Evolutionary conservation across 2,888 invertebrate species (phyloP).

Genomic region (Callyntrura sp.): DNA sequence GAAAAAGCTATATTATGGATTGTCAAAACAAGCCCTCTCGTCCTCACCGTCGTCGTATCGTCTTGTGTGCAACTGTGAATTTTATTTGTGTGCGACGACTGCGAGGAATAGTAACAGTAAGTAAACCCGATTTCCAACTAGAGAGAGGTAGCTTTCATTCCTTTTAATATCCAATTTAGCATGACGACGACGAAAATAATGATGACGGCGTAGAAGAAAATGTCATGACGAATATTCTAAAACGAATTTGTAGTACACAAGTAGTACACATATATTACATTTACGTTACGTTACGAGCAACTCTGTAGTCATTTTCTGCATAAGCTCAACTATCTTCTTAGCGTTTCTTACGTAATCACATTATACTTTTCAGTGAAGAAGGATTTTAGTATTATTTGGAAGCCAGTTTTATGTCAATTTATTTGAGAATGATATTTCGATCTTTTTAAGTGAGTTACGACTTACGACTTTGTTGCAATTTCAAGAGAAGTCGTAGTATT

Average conservation of each 20-base stretch:
- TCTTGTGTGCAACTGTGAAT: too few species aligned
- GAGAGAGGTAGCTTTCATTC: not conserved
- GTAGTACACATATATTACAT: not conserved
- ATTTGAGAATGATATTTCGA: too few species aligned
- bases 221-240: constrained; percentile 4
- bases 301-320: too few species aligned
- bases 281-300: too few species aligned
- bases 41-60: too few species aligned
- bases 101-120: too few species aligned
- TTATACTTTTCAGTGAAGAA: not conserved
- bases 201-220: not conserved
- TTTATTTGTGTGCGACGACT: too few species aligned
- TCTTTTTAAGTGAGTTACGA: too few species aligned
- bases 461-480: too few species aligned
- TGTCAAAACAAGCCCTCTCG: not conserved
- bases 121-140: too few species aligned
- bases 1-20: not conserved
- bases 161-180: constrained; percentile 22
- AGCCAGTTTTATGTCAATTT: too few species aligned
- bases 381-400: not conserved
- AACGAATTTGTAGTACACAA: not conserved
- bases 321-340: not conserved
- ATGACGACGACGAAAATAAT: not conserved
- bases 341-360: not conserved
- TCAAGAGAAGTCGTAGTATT: too few species aligned